phyloP scores from a whole-genome alignment of 2,888 invertebrate genomes.

The Dilophus febrilis region DNA sequence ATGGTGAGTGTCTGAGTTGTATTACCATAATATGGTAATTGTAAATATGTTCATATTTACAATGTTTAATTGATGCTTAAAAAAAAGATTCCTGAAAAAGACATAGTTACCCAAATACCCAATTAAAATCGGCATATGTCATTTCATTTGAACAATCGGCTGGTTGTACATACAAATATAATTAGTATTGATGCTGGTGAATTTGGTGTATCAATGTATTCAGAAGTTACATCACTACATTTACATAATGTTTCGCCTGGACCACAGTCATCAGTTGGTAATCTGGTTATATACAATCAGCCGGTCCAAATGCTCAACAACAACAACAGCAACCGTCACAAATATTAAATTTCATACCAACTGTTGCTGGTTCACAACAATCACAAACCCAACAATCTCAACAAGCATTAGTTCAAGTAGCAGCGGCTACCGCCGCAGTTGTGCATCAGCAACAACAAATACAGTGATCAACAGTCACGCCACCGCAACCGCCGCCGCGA shows the following conservation, averaged over 20 bases:
- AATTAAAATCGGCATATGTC: no score
- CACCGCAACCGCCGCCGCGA: conserved; percentile 7
- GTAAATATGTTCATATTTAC: no score
- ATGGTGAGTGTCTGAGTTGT: no score
- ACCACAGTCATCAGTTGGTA: conserved; percentile 12
- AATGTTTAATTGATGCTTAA: no score
- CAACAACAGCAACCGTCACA: conserved; percentile 4
- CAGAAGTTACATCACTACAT: conserved; percentile 1
- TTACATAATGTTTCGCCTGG: conserved; percentile 7
- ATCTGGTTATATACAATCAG: not conserved
- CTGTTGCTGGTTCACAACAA: conserved; percentile 6
- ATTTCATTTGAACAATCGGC: no score
- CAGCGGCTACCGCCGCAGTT: conserved; percentile 17
- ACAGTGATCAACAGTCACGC: conserved; percentile 8
- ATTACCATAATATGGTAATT: no score
- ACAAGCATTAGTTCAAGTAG: conserved; percentile 14
- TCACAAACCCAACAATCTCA: not conserved
- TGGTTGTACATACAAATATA: no score
- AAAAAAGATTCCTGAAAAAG: no score
- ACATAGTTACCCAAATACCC: no score
- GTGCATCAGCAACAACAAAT: conserved; percentile 9
- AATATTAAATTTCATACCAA: conserved; percentile 9
- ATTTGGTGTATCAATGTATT: not conserved
- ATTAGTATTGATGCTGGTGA: no score
- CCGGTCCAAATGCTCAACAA: not conserved